Evolutionary conservation across 1,140 invertebrate genomes (phyloP), one percentile per base, ranked within the genome.

Genomic region (Penaeus indicus): DNA sequence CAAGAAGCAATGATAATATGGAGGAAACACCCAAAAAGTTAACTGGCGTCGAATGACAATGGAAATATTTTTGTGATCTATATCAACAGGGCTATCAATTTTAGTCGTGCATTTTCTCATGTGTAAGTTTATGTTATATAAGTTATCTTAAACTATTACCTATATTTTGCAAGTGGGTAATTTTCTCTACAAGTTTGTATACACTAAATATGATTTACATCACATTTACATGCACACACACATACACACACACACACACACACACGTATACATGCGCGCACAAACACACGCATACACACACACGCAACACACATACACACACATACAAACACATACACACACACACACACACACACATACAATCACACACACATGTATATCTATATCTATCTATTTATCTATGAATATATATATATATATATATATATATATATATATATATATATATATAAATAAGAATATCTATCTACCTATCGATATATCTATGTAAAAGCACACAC

Each of bases 361-460:
- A 67, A 3, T n/a, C n/a, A n/a, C n/a, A n/a, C n/a, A n/a, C n/a
- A n/a, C n/a, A n/a, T n/a, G n/a, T n/a, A n/a, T 67, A 67, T 67
- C 19, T 67, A 67, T 67, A 67, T n/a, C 19, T 67, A 67, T 67
- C 19, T 67, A 67, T 67, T 21, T 67, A 67, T n/a, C 19, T 67
- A 67, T 67, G n/a, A 21, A 67, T 67, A 32, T 32, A 32, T 32
- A 32, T 32, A 2, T 64, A 64, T 64, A 64, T 64, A 64, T 64
- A 64, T 64, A 64, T 64, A 64, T 64, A 64, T 64, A 64, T n/a
- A n/a, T 64, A 64, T 64, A n/a, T 64, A 18, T 64, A 64, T n/a
- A 64, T 32, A 32, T 32, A 32, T 32, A 32, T 32, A 32, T 32
- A 2, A 32, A 32, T 32, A 32, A 64, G 16, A 64, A 18, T 18